Base-by-base conservation (phyloP, 92 coral and sea anemone genomes). In the Montipora capitata region DNA sequence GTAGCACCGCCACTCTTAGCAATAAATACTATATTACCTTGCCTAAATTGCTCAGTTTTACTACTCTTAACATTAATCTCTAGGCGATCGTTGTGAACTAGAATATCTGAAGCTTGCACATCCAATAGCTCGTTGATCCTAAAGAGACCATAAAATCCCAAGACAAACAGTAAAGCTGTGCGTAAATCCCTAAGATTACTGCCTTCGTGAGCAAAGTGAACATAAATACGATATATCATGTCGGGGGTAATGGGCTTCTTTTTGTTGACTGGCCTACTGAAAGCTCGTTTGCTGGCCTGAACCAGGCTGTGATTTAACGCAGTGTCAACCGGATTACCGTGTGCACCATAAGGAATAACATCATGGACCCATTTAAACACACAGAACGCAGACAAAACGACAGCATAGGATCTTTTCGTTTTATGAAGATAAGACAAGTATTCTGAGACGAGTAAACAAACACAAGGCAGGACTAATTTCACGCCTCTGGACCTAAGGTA, bases 71-170 rank as follows among this genome's bases (percentile, higher is more conserved):
- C 27, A 20, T 20, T 20, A 20, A 20, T 20, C 27, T 20, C 27
- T 56, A 67, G 62, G 69, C 83, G 79, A 20, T 89, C 84, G 12
- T 63, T 56, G 35, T 15, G 71, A n/a, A 89, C 70, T 44, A 52
- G 6, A 17, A 89, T 76, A 64, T 89, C 84, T 10, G 64, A 82
- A 52, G 85, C 83, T 54, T 59, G 79, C 8, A 20, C 27, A 20
- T 20, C 27, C 27, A 20, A 0, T 20, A 20, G 27, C 27, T 20
- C 27, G 27, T 20, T 20, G 27, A 20, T 20, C 27, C 27, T 20
- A 20, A 20, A 20, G 27, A 20, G 27, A 20, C 27, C 27, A 20
- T 20, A 20, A 20, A 20, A 20, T 20, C 27, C 27, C 27, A 27
- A 27, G 35, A 27, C 35, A 27, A 89, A 77, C 52, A 51, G 89